These are phyloP conservation scores for Tympanoctomys barrerae DNA, from an alignment of 2,797 vertebrate genomes.

Conservation along the genomic window DNA sequence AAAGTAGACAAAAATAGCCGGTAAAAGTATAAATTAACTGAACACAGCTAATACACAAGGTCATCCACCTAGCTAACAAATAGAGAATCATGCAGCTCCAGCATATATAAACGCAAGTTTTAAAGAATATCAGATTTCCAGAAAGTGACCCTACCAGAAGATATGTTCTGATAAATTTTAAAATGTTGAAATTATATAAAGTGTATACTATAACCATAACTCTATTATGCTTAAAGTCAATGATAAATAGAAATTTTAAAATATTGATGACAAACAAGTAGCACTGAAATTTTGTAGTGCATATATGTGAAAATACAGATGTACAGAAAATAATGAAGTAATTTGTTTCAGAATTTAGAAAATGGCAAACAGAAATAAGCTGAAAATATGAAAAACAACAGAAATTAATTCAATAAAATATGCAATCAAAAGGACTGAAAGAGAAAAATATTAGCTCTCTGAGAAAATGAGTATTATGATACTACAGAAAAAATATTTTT, in stretches of 20 bases:
- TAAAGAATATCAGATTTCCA: background rate
- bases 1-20: background rate
- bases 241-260: background rate
- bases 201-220: background rate
- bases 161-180: background rate
- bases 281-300: background rate
- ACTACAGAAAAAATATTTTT: background rate
- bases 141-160: background rate
- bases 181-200: background rate
- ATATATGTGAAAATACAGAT: constrained; percentile 3
- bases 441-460: background rate
- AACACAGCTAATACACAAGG: background rate
- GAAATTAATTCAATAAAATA: background rate
- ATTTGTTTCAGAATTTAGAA: background rate
- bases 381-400: background rate
- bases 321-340: background rate
- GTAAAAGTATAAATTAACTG: background rate
- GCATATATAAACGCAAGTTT: background rate
- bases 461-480: background rate
- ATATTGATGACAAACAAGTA: background rate
- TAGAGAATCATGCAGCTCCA: background rate
- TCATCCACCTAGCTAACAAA: background rate
- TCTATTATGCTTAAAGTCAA: background rate
- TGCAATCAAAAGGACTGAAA: background rate
- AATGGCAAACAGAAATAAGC: background rate